Evolutionary conservation across 2,888 invertebrate genomes (phyloP).

Genomic region (Pyralis farinalis): DNA sequence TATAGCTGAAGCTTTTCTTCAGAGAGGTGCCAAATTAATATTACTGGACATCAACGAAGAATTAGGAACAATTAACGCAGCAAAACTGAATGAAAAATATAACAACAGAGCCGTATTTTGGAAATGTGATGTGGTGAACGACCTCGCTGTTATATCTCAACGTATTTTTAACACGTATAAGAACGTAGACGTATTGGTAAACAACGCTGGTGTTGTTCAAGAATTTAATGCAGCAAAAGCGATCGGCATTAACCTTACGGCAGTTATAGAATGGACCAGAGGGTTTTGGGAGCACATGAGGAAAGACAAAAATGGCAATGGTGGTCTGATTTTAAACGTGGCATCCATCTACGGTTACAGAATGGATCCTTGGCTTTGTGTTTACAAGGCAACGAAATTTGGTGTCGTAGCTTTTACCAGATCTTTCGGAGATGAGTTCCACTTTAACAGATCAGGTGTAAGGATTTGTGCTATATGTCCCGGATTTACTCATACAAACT

Average conservation of each 20-base stretch:
- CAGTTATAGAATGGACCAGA: background rate
- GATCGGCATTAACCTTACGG: background rate
- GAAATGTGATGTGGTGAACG: background rate
- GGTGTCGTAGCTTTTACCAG: background rate
- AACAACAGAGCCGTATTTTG: background rate
- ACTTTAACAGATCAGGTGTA: background rate
- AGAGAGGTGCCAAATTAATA: background rate
- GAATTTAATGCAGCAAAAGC: background rate
- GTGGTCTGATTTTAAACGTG: background rate
- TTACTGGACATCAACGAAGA: background rate
- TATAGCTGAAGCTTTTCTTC: background rate
- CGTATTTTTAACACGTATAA: background rate
- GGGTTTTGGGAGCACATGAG: background rate
- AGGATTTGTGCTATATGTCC: background rate
- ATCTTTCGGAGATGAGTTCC: background rate
- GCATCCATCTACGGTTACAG: background rate
- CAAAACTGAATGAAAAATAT: background rate
- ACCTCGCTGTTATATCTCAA: background rate
- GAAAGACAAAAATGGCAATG: background rate
- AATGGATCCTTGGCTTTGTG: background rate
- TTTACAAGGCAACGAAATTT: background rate
- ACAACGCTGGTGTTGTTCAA: background rate
- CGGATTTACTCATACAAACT: background rate
- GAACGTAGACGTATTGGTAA: conserved; percentile 17
- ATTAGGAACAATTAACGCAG: background rate